Evolutionary conservation across 2,888 invertebrate species (phyloP).

Genomic region (Trachelus tabidus): DNA sequence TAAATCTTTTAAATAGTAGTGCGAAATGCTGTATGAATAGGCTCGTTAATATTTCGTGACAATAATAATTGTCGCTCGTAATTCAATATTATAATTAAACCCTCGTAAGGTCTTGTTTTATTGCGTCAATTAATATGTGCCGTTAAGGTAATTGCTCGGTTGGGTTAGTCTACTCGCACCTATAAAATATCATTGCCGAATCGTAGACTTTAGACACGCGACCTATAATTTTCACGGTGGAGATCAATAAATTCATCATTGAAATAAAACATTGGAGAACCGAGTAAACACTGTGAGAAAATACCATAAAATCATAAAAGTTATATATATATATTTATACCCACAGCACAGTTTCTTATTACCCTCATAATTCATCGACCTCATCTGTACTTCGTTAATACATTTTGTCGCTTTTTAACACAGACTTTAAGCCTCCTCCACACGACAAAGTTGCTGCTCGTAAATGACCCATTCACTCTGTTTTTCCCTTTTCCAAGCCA

Average conservation of each 20-base stretch:
- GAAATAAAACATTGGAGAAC: too few relatives aligned
- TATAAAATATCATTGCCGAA: constrained; percentile 34
- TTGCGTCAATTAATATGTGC: constrained; percentile 58
- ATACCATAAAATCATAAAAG: too few relatives aligned
- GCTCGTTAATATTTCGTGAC: constrained; percentile 46
- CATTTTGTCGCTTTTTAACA: constrained; percentile 17
- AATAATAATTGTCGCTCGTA: constrained; percentile 59
- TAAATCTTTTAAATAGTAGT: too few relatives aligned
- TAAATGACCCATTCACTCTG: constrained; percentile 5
- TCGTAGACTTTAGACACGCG: constrained; percentile 26
- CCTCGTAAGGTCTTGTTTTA: constrained; percentile 53
- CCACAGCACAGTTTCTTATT: too few relatives aligned
- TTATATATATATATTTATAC: too few relatives aligned
- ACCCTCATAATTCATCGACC: constrained; percentile 14
- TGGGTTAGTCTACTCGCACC: constrained; percentile 35
- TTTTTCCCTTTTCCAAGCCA: not conserved
- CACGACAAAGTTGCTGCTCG: constrained; percentile 16
- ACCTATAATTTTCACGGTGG: constrained; percentile 25
- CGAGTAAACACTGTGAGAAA: too few relatives aligned
- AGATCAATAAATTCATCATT: too few relatives aligned
- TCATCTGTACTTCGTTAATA: constrained; percentile 24
- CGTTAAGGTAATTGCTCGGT: constrained; percentile 54
- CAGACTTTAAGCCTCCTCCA: constrained; percentile 3
- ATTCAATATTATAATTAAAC: constrained; percentile 63
- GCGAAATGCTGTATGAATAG: not conserved